phyloP scores from a whole-genome alignment of 2,113 vertebrate species.

The Ptilonorhynchus violaceus region DNA sequence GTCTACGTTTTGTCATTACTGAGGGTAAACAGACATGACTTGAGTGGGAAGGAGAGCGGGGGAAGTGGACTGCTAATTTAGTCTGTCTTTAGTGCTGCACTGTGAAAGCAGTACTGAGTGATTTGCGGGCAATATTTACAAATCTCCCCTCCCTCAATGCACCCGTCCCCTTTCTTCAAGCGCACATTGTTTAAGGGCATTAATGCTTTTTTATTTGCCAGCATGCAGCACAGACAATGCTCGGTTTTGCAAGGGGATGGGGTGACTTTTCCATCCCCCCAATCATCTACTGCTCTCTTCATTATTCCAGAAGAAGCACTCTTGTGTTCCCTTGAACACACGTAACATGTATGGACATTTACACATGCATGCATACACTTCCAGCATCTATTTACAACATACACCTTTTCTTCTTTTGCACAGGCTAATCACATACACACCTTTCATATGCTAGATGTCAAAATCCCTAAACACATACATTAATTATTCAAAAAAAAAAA shows the following conservation, averaged over 20 bases:
- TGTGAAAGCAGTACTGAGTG: conserved; percentile 67
- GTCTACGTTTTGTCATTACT: conserved; percentile 71
- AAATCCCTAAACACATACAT: background rate
- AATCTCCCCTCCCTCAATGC: conserved; percentile 36
- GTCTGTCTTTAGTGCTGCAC: conserved; percentile 62
- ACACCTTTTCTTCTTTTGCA: background rate
- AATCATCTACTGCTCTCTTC: background rate
- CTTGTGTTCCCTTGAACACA: background rate
- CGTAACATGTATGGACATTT: background rate
- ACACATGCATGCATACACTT: background rate
- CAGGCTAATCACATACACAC: background rate
- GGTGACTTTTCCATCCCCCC: background rate
- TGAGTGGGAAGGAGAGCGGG: conserved; percentile 66
- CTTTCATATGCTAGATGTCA: background rate
- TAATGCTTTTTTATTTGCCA: conserved; percentile 37
- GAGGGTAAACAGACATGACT: conserved; percentile 76
- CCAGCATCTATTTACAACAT: background rate
- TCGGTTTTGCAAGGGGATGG: background rate
- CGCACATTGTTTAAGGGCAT: conserved; percentile 45
- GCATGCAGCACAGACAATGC: background rate
- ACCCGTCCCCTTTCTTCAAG: conserved; percentile 24
- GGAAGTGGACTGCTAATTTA: conserved; percentile 73
- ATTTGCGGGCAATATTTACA: conserved; percentile 68
- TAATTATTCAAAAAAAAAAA: background rate
- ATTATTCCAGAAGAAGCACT: background rate